Base-by-base conservation (phyloP, 2,113 vertebrate genomes). In the Callipepla squamata region DNA sequence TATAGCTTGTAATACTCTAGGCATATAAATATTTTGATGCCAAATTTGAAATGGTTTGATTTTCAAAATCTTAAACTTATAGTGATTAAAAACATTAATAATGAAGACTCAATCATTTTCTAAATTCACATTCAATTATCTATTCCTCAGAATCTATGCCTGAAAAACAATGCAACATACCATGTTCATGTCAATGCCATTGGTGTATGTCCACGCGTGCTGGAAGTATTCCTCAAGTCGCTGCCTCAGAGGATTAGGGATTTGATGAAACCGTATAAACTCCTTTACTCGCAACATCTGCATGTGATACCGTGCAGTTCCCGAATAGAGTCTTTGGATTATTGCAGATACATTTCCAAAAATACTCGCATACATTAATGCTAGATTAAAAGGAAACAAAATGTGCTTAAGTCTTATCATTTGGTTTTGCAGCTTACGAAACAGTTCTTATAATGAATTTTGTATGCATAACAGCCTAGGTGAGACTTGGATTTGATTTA, bases 121-220 rank as follows among this genome's bases (percentile, higher is more conserved):
- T 80, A 89, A 74, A 69, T 85, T 85, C 34, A 85, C 15, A 59
- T 82, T 59, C 55, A 91, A 89, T 74, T 44, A 44, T 74, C 67
- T 86, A 38, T 61, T 84, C 44, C 36, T 87, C 42, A 36, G 50
- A 28, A 83, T 12, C 11, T 2, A 3, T 87, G 68, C 85, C 87
- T 92, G 68, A 93, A 91, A 96, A 97, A 63, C 72, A 93, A 83
- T 96, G 70, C 63, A 96, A 97, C 98, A 97, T 98, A 99, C 99
- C 99, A 99, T 99, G 97, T 99, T 99, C 99, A 99, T 99, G 95
- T 99, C 99, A 83, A 99, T 99, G 97, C 99, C 99, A 30, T 99
- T 99, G 91, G 99, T 99, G 97, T 99, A 99, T 28, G 99, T 99
- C 99, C 99, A 99, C 0, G 99, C 99, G 16, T 99, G 99, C 87